Evolutionary conservation across 2,888 invertebrate genomes (phyloP), one percentile per base, ranked within the genome.

Genomic region (Oscheius sp.): DNA sequence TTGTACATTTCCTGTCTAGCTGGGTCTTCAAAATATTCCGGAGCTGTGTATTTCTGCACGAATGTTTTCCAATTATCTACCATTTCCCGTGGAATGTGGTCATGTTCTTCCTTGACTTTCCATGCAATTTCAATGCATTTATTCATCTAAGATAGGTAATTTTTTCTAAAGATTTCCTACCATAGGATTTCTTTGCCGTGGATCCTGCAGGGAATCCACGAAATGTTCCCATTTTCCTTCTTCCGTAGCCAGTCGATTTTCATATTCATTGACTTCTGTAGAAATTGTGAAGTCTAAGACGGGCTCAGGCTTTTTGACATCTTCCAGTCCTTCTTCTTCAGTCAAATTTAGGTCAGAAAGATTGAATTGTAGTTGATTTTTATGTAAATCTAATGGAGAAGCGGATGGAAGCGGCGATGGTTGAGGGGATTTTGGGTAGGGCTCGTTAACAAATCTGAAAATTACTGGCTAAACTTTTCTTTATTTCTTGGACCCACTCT

Each of bases 261-360:
- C 43, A 43, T 61, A 61, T 18, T 61, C 61, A 12, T 21, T 61
- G 7, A 45, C 61, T 5, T 35, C 61, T 21, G 18, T 43, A 13
- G 61, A 61, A 43, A 61, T 61, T 16, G 61, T 43, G n/a, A 61
- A 41, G 18, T 61, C 43, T 2, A 61, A 43, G 1, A 61, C 45
- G 6, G 61, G 12, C 1, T 61, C 61, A 18, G 61, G 61, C 21
- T 61, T 61, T 43, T 43, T 61, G 2, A 61, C 61, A 43, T 61
- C 61, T 12, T 61, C 61, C 0, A 61, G 43, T n/a, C 29, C 18
- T 21, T 61, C 61, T 43, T 61, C 61, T 45, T 41, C 41, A 1
- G 61, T 61, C 18, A 61, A 6, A 23, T 61, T 61, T 16, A 61
- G 45, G 23, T 61, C 61, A 23, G 49, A 49, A 13, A 61, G 6